These are phyloP conservation scores for Fragum whitleyi DNA, from an alignment of 2,888 invertebrate genomes.

Conservation along the genomic window DNA sequence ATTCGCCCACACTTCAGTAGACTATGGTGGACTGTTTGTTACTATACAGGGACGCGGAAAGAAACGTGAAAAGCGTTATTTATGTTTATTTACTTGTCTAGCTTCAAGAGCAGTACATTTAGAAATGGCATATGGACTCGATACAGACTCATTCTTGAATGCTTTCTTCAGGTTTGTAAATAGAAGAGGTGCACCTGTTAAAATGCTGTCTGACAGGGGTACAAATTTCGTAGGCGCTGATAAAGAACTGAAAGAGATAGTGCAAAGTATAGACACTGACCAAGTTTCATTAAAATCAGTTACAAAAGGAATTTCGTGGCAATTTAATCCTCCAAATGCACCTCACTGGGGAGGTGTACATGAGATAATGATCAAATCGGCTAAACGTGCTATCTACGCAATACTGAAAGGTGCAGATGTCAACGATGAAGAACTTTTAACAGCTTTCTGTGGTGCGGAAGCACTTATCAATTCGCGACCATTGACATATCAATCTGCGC, in stretches of 20 bases:
- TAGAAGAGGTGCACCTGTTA: slow-evolving; percentile 47
- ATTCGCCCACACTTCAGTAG: slow-evolving; percentile 42
- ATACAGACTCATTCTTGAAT: slow-evolving; percentile 52
- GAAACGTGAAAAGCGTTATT: slow-evolving; percentile 18
- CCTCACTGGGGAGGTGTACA: too few relatives aligned
- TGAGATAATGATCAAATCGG: too few relatives aligned
- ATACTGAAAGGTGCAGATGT: slow-evolving; percentile 52
- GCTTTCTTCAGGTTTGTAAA: slow-evolving; percentile 46
- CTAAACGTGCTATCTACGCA: too few relatives aligned
- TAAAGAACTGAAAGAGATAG: slow-evolving; percentile 15
- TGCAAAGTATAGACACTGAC: slow-evolving; percentile 17
- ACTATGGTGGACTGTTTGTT: slow-evolving; percentile 52
- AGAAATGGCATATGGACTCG: slow-evolving; percentile 43
- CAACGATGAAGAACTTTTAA: slow-evolving; percentile 50
- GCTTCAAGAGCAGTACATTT: slow-evolving; percentile 50
- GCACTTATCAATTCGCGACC: too few relatives aligned
- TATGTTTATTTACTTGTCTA: slow-evolving; percentile 53
- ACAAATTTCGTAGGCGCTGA: slow-evolving; percentile 50
- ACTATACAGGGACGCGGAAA: slow-evolving; percentile 57
- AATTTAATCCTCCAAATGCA: too few relatives aligned
- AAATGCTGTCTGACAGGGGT: slow-evolving; percentile 47
- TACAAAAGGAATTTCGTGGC: too few relatives aligned
- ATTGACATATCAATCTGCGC: too few relatives aligned
- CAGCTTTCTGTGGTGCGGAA: too few relatives aligned
- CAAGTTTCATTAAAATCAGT: too few relatives aligned